phyloP scores from a whole-genome alignment of 2,797 vertebrate species.

The Lerista edwardsae region DNA sequence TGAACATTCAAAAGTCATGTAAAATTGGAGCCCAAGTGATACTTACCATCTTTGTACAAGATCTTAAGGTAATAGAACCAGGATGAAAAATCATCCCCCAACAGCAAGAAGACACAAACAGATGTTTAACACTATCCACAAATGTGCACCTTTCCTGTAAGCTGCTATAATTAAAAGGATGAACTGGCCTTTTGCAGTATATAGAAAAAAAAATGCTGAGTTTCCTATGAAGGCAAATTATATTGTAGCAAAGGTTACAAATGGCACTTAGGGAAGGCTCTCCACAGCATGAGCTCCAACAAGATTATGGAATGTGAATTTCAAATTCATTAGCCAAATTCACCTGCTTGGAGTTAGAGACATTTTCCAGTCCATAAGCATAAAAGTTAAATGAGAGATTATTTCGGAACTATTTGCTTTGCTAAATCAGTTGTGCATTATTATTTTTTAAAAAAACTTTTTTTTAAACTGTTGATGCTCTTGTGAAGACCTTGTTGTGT shows the following conservation, averaged over 20 bases:
- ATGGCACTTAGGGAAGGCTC: conserved; percentile 37
- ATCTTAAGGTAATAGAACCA: conserved; percentile 48
- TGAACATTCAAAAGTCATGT: conserved; percentile 8
- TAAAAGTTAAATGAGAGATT: not conserved
- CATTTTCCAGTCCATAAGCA: not conserved
- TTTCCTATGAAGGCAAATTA: conserved; percentile 56
- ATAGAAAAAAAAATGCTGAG: not conserved
- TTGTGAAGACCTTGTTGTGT: conserved; percentile 32
- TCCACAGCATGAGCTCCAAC: conserved; percentile 32
- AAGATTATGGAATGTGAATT: conserved; percentile 36
- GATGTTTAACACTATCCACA: conserved; percentile 39
- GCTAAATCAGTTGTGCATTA: conserved; percentile 4
- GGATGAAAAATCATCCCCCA: conserved; percentile 41
- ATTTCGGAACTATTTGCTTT: not conserved
- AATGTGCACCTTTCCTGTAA: conserved; percentile 42
- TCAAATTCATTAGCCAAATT: conserved; percentile 35
- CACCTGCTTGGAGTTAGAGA: conserved; percentile 10
- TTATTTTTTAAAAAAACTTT: conserved; percentile 1
- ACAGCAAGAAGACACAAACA: conserved; percentile 21
- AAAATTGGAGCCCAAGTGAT: conserved; percentile 29
- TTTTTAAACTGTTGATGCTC: not conserved
- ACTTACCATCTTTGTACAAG: conserved; percentile 14
- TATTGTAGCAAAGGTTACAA: conserved; percentile 15
- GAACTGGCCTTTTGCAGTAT: conserved; percentile 34
- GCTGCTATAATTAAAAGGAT: conserved; percentile 35